phyloP scores from a whole-genome alignment of 2,888 invertebrate genomes.

The Oscheius sp. region DNA sequence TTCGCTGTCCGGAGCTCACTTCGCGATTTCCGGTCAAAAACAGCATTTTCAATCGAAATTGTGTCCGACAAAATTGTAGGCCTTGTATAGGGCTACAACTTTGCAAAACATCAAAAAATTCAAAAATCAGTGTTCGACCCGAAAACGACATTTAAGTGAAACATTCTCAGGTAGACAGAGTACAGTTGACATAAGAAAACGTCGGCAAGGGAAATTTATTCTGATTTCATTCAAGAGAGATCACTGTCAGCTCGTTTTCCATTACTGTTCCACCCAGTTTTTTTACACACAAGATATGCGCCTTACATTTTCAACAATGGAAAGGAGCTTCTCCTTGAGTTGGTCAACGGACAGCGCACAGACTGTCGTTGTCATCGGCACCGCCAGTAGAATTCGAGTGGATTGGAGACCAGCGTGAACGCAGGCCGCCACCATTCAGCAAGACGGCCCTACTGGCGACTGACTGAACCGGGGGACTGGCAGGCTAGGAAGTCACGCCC shows the following conservation, averaged over 20 bases:
- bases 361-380: slow-evolving; percentile 46
- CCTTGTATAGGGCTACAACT: too few relatives aligned
- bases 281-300: background rate
- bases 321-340: slow-evolving; percentile 65
- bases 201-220: background rate
- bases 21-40: too few relatives aligned
- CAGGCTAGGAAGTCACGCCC: slow-evolving; percentile 23
- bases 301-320: slow-evolving; percentile 71
- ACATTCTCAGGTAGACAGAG: background rate
- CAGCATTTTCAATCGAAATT: too few relatives aligned
- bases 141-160: too few relatives aligned
- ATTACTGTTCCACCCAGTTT: slow-evolving; percentile 1
- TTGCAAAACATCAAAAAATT: too few relatives aligned
- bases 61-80: too few relatives aligned
- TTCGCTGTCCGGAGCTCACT: too few relatives aligned
- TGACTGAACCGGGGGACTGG: slow-evolving; percentile 54
- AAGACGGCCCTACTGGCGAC: slow-evolving; percentile 57
- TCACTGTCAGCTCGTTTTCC: slow-evolving; percentile 6
- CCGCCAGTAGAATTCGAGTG: slow-evolving; percentile 51
- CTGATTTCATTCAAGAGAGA: background rate
- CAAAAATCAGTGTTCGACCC: too few relatives aligned
- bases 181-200: background rate
- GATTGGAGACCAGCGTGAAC: slow-evolving; percentile 45
- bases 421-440: slow-evolving; percentile 65
- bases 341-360: slow-evolving; percentile 61